A percentile compares a stretch with the other conserved stretches of the same genome.
Conservation (phyloP, 1,140 invertebrate genomes). For the Dryas iulia region DNA sequence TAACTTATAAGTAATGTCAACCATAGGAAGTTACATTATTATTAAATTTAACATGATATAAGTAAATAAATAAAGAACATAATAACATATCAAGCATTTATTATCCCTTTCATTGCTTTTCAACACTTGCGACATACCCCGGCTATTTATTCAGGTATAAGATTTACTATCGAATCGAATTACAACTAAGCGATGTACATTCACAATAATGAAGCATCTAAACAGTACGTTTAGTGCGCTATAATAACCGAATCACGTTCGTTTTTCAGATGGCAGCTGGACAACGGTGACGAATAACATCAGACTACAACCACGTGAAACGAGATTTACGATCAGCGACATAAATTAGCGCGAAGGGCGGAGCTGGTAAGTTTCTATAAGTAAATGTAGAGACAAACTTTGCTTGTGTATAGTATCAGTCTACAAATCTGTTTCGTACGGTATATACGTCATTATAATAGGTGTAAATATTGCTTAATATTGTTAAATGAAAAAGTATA, state of each 20-base stretch:
- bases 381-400: neutral
- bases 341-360: constrained; percentile 59
- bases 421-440: no score
- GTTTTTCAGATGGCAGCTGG: constrained; percentile 53
- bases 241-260: constrained; percentile 67
- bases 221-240: constrained; percentile 55
- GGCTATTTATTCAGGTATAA: constrained; percentile 49
- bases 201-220: constrained; percentile 66
- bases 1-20: no score
- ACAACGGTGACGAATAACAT: constrained; percentile 56
- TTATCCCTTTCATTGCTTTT: neutral
- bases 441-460: no score
- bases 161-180: constrained; percentile 63
- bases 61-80: neutral
- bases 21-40: no score
- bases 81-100: neutral
- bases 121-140: constrained; percentile 12
- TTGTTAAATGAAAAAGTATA: no score
- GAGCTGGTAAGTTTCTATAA: constrained; percentile 37
- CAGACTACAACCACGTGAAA: constrained; percentile 29
- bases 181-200: constrained; percentile 58
- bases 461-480: no score
- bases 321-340: constrained; percentile 53
- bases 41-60: neutral
- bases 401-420: no score